These are phyloP conservation scores for Asbolus verrucosus DNA, from an alignment of 1,140 invertebrate species.

Conservation along the genomic window DNA sequence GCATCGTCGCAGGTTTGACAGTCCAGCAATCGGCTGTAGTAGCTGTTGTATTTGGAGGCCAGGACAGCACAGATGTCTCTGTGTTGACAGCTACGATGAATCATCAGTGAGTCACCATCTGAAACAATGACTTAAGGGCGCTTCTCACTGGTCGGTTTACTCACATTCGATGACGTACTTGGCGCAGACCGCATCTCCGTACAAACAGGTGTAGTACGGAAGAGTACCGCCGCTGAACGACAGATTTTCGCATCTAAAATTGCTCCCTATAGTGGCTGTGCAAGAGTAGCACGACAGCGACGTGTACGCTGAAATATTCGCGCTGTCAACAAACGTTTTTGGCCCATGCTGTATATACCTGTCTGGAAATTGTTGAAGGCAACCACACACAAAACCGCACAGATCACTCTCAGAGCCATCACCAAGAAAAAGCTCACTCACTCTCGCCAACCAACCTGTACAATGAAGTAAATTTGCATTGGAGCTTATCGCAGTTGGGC, in stretches of 20 bases:
- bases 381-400: constrained; percentile 6
- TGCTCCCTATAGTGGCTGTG: constrained; percentile 36
- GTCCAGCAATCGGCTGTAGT: constrained; percentile 26
- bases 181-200: constrained; percentile 44
- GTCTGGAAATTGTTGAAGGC: background rate
- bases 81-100: constrained; percentile 37
- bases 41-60: constrained; percentile 19
- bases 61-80: constrained; percentile 27
- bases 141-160: no score
- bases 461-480: constrained; percentile 30
- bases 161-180: constrained; percentile 47
- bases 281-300: constrained; percentile 44
- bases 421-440: background rate
- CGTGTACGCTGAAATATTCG: constrained; percentile 11
- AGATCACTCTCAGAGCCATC: constrained; percentile 29
- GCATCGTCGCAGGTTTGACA: constrained; percentile 24
- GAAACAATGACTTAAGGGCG: background rate
- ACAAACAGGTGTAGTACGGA: constrained; percentile 18
- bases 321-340: background rate
- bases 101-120: constrained; percentile 41
- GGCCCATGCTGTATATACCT: background rate
- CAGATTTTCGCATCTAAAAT: constrained; percentile 41
- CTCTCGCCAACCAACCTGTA: background rate
- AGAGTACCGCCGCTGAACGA: constrained; percentile 19
- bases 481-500: background rate